These are phyloP conservation scores for Eubucco bourcierii DNA, from an alignment of 2,113 vertebrate genomes.

Conservation along the genomic window DNA sequence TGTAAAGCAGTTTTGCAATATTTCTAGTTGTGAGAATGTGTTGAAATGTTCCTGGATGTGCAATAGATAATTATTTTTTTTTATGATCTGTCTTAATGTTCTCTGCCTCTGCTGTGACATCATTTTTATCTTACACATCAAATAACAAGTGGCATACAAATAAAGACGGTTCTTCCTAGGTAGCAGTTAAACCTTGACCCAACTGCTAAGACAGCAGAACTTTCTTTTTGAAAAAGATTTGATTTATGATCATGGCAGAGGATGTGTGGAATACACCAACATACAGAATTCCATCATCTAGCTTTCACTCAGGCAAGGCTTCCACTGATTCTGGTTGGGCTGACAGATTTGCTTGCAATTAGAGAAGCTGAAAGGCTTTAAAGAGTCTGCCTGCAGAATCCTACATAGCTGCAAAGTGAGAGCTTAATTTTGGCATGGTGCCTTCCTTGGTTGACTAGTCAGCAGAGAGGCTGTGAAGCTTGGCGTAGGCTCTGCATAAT, in stretches of 20 bases:
- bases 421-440: neutral
- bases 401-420: neutral
- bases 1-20: neutral
- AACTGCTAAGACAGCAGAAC: neutral
- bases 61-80: neutral
- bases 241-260: neutral
- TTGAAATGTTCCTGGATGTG: neutral
- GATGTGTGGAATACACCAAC: neutral
- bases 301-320: neutral
- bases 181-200: neutral
- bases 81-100: neutral
- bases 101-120: neutral
- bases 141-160: neutral
- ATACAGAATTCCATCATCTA: neutral
- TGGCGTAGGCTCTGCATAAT: neutral
- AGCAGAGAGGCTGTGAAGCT: neutral
- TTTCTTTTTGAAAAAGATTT: neutral
- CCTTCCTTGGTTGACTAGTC: neutral
- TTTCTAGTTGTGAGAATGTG: neutral
- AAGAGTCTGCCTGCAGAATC: neutral
- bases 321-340: neutral
- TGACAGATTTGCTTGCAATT: neutral
- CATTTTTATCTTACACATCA: neutral
- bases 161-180: neutral
- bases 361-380: neutral